These are phyloP conservation scores for Manis pentadactyla DNA, from an alignment of 2,797 vertebrate genomes.

Conservation along the genomic window DNA sequence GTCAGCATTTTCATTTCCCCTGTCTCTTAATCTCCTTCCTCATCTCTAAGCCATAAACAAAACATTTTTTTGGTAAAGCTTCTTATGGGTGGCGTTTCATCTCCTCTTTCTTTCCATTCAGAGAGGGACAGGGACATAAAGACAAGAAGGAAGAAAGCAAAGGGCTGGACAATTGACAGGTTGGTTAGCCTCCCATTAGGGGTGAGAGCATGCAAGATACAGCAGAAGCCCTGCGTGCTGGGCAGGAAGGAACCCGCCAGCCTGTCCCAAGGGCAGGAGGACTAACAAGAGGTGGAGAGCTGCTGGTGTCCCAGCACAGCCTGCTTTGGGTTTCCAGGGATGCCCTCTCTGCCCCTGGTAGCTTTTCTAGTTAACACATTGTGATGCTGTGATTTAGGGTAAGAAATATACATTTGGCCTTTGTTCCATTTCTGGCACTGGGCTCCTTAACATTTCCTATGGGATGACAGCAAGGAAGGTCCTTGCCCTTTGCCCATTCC, in stretches of 20 bases:
- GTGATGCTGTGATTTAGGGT: not conserved
- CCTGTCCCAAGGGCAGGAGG: not conserved
- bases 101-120: constrained; percentile 14
- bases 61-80: not conserved
- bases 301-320: not conserved
- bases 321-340: not conserved
- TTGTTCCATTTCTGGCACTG: not conserved
- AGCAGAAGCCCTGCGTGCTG: not conserved
- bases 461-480: not conserved
- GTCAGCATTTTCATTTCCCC: not conserved
- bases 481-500: not conserved
- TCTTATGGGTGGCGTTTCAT: not conserved
- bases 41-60: not conserved
- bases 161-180: not conserved
- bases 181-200: not conserved
- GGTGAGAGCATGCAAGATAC: rapidly evolving
- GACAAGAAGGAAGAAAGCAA: not conserved
- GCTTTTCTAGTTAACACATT: not conserved
- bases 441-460: not conserved
- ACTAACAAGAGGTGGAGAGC: not conserved
- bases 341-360: not conserved
- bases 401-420: not conserved
- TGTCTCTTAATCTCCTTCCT: not conserved
- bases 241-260: rapidly evolving
- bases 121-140: not conserved